Evolutionary conservation across 2,113 vertebrate genomes (phyloP), one percentile per base, ranked within the genome.

Genomic region (Tupaia tana): DNA sequence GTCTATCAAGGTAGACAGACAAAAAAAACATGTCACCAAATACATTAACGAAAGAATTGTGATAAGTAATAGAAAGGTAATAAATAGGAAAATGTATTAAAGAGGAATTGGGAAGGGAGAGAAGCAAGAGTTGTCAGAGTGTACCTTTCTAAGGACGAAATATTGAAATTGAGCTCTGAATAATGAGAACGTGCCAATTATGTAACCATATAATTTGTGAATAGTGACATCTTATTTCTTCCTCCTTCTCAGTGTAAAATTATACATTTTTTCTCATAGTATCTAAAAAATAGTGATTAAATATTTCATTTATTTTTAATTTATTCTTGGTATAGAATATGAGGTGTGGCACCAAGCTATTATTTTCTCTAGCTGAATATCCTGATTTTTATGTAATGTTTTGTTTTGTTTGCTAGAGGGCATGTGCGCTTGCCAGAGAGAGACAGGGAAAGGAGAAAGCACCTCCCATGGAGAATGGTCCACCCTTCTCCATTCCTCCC

Each of bases 171-270:
- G 71, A 83, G 73, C 29, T 19, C 59, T 31, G 10, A 95, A 77
- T 14, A 54, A 75, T 69, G 25, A 83, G n/a, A 83, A 66, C 54
- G 31, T 80, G 14, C 79, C 89, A 90, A 22, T 79, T 75, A 77
- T 77, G 14, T 70, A 82, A 59, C 19, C 54, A 56, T 61, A 67
- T 52, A 10, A 52, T 58, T 9, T 88, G 14, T 87, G 63, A 83
- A 56, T 67, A 89, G 80, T 58, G 25, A 43, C 27, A 83, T 2
- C 14, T 81, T 86, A 31, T 93, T 81, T 70, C 73, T 93, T 69
- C 64, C 7, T 80, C 63, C 80, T 80, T 31, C n/a, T 93, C 20
- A 93, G 11, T 81, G 75, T 90, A 75, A 77, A 77, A 81, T 95
- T 69, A 74, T 14, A 85, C 84, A 80, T 91, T 78, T 25, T 89